Percentiles rank a stretch among this genome's conserved stretches.
Evolutionary conservation across 2,113 vertebrate species (phyloP).

Genomic region (Etheostoma spectabile): DNA sequence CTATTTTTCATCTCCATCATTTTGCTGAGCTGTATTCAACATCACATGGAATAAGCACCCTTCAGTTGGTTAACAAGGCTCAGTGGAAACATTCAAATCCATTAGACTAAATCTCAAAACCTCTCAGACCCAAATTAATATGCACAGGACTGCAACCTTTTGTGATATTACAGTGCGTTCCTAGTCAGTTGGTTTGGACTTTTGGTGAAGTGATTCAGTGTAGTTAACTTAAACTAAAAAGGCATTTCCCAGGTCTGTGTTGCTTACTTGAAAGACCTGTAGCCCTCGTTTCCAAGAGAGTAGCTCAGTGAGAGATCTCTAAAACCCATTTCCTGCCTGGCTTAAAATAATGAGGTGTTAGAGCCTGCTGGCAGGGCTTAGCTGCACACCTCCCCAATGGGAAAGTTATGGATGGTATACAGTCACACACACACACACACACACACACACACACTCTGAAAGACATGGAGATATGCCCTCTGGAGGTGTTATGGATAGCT

Average conservation of each 20-base stretch:
- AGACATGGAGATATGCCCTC: constrained; percentile 68
- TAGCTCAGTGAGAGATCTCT: constrained; percentile 61
- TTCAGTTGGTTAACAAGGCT: constrained; percentile 61
- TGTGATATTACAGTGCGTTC: background rate
- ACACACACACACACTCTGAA: constrained; percentile 20
- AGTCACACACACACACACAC: constrained; percentile 17
- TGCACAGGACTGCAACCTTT: constrained; percentile 35
- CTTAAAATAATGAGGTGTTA: constrained; percentile 77
- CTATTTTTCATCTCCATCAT: constrained; percentile 61
- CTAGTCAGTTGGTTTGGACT: constrained; percentile 14
- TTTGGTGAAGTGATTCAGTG: constrained; percentile 25
- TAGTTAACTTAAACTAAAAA: constrained; percentile 40
- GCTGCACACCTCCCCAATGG: constrained; percentile 55
- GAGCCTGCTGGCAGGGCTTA: constrained; percentile 75
- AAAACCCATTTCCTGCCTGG: constrained; percentile 76
- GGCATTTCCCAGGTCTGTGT: constrained; percentile 45
- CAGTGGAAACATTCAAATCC: constrained; percentile 47
- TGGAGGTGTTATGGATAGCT: constrained; percentile 77
- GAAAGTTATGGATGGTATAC: constrained; percentile 73
- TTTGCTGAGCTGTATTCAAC: constrained; percentile 56
- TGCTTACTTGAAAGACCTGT: constrained; percentile 53
- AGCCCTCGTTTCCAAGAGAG: constrained; percentile 53
- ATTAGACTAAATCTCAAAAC: constrained; percentile 50
- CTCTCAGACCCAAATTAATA: constrained; percentile 59
- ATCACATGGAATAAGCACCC: constrained; percentile 56